phyloP scores from a whole-genome alignment of 1,140 invertebrate genomes.

The Belonocnema kinseyi region DNA sequence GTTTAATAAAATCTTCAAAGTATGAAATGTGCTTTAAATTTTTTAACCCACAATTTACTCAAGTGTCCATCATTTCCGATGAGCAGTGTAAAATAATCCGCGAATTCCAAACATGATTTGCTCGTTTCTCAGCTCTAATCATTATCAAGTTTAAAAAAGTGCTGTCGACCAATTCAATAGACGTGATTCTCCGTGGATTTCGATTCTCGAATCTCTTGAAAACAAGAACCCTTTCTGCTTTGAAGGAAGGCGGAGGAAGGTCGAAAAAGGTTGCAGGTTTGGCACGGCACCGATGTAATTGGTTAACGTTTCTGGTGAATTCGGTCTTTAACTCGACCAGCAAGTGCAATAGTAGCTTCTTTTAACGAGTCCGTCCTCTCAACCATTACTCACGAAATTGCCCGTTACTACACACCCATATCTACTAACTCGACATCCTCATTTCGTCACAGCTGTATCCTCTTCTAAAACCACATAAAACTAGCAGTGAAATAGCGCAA shows the following conservation, averaged over 20 bases:
- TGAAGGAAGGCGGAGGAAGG: background rate
- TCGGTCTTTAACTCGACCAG: conserved; percentile 7
- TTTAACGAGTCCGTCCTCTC: conserved; percentile 10
- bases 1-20: too few relatives aligned
- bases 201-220: background rate
- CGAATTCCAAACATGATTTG: too few relatives aligned
- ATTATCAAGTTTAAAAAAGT: background rate
- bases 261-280: background rate
- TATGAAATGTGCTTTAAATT: too few relatives aligned
- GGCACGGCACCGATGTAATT: background rate
- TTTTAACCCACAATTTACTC: too few relatives aligned
- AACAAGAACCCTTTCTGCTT: background rate
- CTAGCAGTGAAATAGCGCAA: conserved; percentile 20
- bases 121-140: too few relatives aligned
- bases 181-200: background rate
- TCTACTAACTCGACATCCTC: background rate
- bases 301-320: conserved; percentile 23
- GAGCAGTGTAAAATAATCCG: too few relatives aligned
- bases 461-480: conserved; percentile 23
- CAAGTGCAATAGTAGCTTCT: conserved; percentile 17
- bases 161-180: background rate
- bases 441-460: background rate
- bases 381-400: conserved; percentile 25
- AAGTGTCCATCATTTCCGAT: too few relatives aligned
- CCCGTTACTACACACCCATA: background rate